Conservation (phyloP, 2,113 vertebrate species). For the Halichoerus grypus region DNA sequence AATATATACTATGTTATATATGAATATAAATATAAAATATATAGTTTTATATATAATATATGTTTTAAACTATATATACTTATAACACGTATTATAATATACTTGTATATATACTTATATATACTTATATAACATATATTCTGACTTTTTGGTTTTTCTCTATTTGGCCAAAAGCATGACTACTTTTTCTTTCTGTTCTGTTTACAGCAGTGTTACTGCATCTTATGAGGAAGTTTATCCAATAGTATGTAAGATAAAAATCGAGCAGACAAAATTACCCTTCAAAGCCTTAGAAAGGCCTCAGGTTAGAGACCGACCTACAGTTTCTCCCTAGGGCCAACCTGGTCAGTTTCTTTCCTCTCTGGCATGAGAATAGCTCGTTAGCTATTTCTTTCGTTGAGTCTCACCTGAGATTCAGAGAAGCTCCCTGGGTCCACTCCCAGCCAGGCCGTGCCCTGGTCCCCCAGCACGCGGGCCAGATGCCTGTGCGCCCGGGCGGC, state of each 20-base stretch:
- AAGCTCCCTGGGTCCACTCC: background rate
- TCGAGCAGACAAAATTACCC: background rate
- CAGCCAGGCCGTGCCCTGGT: background rate
- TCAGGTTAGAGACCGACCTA: background rate
- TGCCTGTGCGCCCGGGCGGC: too few species aligned
- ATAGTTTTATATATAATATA: background rate
- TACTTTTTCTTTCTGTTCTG: constrained; percentile 8
- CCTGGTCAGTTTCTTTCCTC: background rate
- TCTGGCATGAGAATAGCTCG: background rate
- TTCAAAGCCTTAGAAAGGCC: background rate
- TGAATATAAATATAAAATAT: background rate
- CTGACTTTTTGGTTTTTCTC: constrained; percentile 13
- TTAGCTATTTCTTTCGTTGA: background rate
- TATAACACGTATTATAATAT: too few species aligned
- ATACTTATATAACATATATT: background rate
- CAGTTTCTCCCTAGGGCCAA: background rate
- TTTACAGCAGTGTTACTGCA: background rate
- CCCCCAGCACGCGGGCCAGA: too few species aligned
- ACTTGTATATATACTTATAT: too few species aligned
- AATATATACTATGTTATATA: background rate
- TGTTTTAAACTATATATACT: background rate
- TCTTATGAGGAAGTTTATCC: background rate
- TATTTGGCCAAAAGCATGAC: background rate
- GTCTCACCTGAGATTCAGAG: background rate
- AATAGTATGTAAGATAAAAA: background rate